phyloP scores from a whole-genome alignment of 2,797 vertebrate genomes.

The Austrolebias charrua region DNA sequence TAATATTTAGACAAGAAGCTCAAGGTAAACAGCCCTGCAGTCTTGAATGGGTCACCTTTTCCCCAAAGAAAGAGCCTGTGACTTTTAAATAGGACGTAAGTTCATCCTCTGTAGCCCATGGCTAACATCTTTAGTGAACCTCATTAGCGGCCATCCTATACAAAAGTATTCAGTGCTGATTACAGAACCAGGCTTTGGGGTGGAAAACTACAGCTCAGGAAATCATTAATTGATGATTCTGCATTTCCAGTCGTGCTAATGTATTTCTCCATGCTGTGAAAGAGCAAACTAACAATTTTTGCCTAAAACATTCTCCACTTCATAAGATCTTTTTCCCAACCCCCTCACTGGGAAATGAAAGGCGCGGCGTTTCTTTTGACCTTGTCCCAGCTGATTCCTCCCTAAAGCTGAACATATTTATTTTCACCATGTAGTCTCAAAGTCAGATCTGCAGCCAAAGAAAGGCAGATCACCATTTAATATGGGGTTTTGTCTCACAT shows the following conservation, averaged over 20 bases:
- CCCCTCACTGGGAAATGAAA: conserved; percentile 14
- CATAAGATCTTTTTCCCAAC: not conserved
- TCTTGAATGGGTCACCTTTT: conserved; percentile 49
- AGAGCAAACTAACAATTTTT: conserved; percentile 39
- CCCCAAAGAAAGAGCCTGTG: conserved; percentile 57
- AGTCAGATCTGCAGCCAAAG: conserved; percentile 31
- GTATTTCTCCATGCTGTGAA: conserved; percentile 42
- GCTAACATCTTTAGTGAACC: conserved; percentile 67
- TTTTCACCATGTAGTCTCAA: conserved; percentile 31
- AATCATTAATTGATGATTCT: conserved; percentile 76
- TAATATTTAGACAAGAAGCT: conserved; percentile 55
- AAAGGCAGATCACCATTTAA: conserved; percentile 26
- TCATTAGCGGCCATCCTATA: conserved; percentile 75
- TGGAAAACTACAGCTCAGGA: conserved; percentile 63
- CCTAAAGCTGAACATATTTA: conserved; percentile 38
- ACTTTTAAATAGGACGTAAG: conserved; percentile 66
- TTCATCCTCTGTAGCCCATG: conserved; percentile 56
- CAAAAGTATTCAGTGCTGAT: conserved; percentile 71
- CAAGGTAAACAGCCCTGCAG: conserved; percentile 59
- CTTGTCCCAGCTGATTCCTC: conserved; percentile 48
- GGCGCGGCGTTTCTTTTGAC: conserved; percentile 26
- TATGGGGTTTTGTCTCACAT: conserved; percentile 44
- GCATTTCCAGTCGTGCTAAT: conserved; percentile 45
- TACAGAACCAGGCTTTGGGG: conserved; percentile 71
- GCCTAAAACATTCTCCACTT: conserved; percentile 32